phyloP scores from a whole-genome alignment of 2,113 vertebrate species.

The Dissostichus mawsoni region DNA sequence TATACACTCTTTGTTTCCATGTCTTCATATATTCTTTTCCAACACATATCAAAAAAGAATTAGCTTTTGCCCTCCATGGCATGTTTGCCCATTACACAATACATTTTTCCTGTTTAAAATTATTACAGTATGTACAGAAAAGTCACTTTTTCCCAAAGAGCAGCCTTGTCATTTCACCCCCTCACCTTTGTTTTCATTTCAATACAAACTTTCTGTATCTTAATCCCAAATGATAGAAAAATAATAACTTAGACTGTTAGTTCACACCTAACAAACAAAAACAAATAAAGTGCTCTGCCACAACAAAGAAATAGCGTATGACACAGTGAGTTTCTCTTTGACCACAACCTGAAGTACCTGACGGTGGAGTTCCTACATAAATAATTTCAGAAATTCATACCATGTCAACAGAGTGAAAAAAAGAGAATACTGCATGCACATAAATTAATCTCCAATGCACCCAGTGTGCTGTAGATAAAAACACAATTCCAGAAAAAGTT shows the following conservation, averaged over 20 bases:
- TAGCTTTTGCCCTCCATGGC: neutral
- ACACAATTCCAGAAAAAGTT: neutral
- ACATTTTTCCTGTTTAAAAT: neutral
- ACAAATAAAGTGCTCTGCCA: constrained; percentile 61
- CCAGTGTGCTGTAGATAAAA: neutral
- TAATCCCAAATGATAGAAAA: constrained; percentile 21
- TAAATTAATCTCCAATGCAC: constrained; percentile 19
- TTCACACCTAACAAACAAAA: constrained; percentile 18
- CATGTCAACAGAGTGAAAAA: neutral
- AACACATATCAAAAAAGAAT: neutral
- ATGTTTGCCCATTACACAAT: neutral
- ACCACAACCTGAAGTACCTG: neutral
- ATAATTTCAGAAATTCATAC: constrained; percentile 16
- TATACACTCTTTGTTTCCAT: neutral
- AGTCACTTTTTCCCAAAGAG: neutral
- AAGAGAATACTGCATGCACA: constrained; percentile 14
- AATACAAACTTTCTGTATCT: neutral
- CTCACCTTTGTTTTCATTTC: neutral
- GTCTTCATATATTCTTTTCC: neutral
- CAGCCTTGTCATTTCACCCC: no score
- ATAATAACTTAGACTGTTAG: constrained; percentile 23
- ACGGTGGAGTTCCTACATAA: constrained; percentile 19
- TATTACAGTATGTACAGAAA: neutral
- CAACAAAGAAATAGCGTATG: neutral
- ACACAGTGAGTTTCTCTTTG: neutral